Conservation (phyloP, 1,140 invertebrate genomes). For the Mylabris phalerata region DNA sequence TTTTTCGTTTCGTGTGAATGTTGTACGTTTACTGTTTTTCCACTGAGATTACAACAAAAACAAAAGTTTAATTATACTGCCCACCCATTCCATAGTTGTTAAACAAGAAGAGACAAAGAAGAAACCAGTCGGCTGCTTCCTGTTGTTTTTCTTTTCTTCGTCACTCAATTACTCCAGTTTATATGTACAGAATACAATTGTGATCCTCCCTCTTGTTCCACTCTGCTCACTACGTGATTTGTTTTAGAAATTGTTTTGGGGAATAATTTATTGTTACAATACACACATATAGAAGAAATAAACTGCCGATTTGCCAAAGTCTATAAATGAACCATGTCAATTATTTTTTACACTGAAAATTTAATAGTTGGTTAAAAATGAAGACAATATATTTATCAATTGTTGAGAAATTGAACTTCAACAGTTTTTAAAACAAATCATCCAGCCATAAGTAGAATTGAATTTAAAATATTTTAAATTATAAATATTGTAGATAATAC, state of each 20-base stretch:
- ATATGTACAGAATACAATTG: conserved; percentile 3
- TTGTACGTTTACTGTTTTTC: too few species aligned
- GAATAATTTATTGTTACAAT: neutral
- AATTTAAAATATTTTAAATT: neutral
- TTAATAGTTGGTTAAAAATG: conserved; percentile 4
- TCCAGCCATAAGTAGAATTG: too few species aligned
- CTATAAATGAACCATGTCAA: conserved; percentile 13
- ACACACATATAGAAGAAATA: neutral
- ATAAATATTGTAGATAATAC: too few species aligned
- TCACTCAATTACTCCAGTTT: neutral
- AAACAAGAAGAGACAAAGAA: neutral
- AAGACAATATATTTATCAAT: conserved; percentile 20
- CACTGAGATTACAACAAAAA: too few species aligned
- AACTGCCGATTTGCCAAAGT: conserved; percentile 24
- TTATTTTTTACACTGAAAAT: conserved; percentile 15
- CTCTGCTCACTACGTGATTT: neutral
- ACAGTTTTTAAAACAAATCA: too few species aligned
- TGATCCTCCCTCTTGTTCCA: conserved; percentile 7
- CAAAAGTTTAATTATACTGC: conserved; percentile 1
- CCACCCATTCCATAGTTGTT: conserved; percentile 19
- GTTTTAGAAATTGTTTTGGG: neutral
- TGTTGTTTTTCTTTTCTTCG: neutral
- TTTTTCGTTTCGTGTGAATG: too few species aligned
- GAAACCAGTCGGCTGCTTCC: conserved; percentile 6
- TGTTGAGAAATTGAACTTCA: neutral